Evolutionary conservation across 2,113 vertebrate genomes (phyloP).

Genomic region (Callithrix jacchus): DNA sequence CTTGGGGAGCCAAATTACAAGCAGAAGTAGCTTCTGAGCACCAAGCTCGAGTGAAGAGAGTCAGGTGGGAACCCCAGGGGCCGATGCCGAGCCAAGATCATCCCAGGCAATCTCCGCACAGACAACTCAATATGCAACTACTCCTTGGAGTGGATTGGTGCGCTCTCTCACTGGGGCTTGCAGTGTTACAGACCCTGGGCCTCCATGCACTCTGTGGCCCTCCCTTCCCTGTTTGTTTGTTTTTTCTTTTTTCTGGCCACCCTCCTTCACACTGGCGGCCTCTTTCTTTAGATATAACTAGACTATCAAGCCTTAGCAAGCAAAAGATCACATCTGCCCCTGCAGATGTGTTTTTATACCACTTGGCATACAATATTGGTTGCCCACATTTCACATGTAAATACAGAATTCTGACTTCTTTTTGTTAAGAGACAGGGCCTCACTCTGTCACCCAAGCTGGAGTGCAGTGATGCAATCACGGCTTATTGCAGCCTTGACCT

Average conservation of each 20-base stretch:
- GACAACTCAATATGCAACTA: not conserved
- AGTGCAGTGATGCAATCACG: too few relatives aligned
- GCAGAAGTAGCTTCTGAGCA: not conserved
- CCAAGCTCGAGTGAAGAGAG: not conserved
- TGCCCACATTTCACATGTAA: not conserved
- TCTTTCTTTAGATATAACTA: not conserved
- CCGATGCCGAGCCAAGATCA: not conserved
- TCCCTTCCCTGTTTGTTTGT: not conserved
- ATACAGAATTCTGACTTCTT: not conserved
- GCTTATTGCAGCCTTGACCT: too few relatives aligned
- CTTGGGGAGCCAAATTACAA: not conserved
- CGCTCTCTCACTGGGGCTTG: not conserved
- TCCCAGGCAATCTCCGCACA: not conserved
- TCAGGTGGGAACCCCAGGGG: not conserved
- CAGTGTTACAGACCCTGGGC: not conserved
- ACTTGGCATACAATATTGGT: not conserved
- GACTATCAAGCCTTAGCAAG: not conserved
- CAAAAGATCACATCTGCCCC: constrained; percentile 22
- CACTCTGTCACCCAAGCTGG: not conserved
- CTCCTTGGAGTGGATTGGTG: rapidly evolving
- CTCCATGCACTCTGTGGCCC: not conserved
- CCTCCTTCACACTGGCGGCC: not conserved
- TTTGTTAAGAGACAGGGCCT: not conserved
- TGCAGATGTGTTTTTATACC: not conserved
- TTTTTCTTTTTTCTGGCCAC: not conserved